phyloP scores from a whole-genome alignment of 1,140 invertebrate species.

The Drosophila sp. region DNA sequence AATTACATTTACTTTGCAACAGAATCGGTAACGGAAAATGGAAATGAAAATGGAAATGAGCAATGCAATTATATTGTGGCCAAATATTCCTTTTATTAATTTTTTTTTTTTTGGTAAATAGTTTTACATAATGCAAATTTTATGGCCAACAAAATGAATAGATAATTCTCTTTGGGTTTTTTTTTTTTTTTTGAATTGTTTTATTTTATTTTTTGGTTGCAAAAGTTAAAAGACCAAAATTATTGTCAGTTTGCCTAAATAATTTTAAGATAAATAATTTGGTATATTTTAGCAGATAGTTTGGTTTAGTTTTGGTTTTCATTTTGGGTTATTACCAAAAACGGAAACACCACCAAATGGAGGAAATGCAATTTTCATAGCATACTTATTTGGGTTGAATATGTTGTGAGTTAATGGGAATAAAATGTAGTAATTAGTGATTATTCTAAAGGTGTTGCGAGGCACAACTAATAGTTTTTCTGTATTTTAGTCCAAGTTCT shows the following conservation, averaged over 20 bases:
- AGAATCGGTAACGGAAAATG: background rate
- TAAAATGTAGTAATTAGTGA: too few relatives aligned
- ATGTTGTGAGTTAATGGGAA: too few relatives aligned
- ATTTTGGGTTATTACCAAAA: background rate
- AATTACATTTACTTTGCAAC: conserved; percentile 8
- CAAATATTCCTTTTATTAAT: background rate
- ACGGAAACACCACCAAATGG: background rate
- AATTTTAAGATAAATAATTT: conserved; percentile 1
- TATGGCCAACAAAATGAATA: background rate
- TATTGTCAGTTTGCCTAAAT: conserved; percentile 3
- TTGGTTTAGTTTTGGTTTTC: background rate
- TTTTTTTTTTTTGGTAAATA: conserved; percentile 1
- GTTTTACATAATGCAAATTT: conserved; percentile 1
- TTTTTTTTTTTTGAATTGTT: background rate
- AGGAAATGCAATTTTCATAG: background rate
- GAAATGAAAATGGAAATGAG: conserved; percentile 7
- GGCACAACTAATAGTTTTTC: too few relatives aligned
- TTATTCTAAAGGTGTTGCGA: too few relatives aligned
- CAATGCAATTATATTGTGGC: conserved; percentile 10
- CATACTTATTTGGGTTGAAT: too few relatives aligned
- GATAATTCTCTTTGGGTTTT: background rate
- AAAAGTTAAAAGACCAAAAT: conserved; percentile 1
- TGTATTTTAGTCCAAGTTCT: too few relatives aligned
- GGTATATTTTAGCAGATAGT: background rate
- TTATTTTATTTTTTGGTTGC: background rate